Percentiles rank a stretch among this genome's conserved stretches.
phyloP scores from a whole-genome alignment of 2,113 vertebrate genomes.

The Tragelaphus buxtoni region DNA sequence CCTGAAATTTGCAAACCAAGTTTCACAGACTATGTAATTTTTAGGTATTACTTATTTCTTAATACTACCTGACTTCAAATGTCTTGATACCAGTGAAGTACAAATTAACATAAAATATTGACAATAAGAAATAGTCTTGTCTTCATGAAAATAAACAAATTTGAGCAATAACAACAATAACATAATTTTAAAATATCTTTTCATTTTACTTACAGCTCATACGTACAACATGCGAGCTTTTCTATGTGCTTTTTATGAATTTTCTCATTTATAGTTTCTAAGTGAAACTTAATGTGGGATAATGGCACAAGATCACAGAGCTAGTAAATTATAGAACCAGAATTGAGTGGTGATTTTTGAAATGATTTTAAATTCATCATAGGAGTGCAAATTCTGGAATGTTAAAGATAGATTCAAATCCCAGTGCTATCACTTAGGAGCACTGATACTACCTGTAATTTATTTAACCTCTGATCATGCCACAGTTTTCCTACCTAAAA shows the following conservation, averaged over 20 bases:
- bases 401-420: not conserved
- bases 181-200: not conserved
- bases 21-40: not conserved
- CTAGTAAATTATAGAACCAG: not conserved
- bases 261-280: not conserved
- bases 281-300: not conserved
- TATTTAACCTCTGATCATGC: not conserved
- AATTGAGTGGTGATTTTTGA: not conserved
- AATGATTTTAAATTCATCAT: not conserved
- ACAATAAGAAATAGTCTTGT: not conserved
- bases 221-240: not conserved
- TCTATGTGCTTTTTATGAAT: not conserved
- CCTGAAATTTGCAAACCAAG: not conserved
- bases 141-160: not conserved
- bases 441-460: not conserved
- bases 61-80: not conserved
- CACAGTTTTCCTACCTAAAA: not conserved
- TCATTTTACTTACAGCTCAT: not conserved
- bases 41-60: not conserved
- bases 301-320: not conserved
- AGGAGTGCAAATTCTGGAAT: not conserved
- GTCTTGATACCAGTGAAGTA: not conserved
- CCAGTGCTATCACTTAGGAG: not conserved
- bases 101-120: not conserved
- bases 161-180: not conserved